These are phyloP conservation scores for Hydrozoanthus tunicans DNA, from an alignment of 64 coral and sea anemone species.

Conservation along the genomic window DNA sequence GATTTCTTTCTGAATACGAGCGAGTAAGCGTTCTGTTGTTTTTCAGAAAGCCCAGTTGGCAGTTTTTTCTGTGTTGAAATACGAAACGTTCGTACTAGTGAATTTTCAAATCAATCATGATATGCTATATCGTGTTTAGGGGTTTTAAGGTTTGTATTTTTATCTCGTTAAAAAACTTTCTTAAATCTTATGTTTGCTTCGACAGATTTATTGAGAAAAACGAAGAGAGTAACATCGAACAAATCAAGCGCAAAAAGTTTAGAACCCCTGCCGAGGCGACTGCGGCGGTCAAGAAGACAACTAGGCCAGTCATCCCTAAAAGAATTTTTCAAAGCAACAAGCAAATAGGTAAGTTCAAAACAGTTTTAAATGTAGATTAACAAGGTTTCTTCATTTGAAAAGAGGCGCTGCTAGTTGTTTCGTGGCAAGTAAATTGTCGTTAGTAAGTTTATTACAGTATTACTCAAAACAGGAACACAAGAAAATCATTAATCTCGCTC, in stretches of 20 bases:
- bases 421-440: neutral
- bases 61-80: slow-evolving; percentile 25
- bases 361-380: neutral
- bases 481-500: neutral
- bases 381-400: neutral
- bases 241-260: neutral
- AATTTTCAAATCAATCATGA: neutral
- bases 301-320: slow-evolving; percentile 20
- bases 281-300: neutral
- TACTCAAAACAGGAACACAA: slow-evolving; percentile 1
- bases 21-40: neutral
- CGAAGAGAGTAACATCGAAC: neutral
- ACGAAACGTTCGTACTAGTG: neutral
- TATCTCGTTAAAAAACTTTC: neutral
- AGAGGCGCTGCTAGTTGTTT: neutral
- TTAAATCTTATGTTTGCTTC: neutral
- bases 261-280: slow-evolving; percentile 15
- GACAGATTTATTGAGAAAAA: slow-evolving; percentile 42
- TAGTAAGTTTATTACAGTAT: neutral
- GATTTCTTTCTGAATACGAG: neutral
- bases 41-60: neutral
- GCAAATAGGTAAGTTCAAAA: slow-evolving; percentile 8
- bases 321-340: slow-evolving; percentile 8
- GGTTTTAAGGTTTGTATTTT: neutral
- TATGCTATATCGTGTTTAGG: neutral